A percentile compares a stretch with the other conserved stretches of the same genome.
Conservation (phyloP, 2,888 invertebrate genomes). For the Ptychoptera albimana region DNA sequence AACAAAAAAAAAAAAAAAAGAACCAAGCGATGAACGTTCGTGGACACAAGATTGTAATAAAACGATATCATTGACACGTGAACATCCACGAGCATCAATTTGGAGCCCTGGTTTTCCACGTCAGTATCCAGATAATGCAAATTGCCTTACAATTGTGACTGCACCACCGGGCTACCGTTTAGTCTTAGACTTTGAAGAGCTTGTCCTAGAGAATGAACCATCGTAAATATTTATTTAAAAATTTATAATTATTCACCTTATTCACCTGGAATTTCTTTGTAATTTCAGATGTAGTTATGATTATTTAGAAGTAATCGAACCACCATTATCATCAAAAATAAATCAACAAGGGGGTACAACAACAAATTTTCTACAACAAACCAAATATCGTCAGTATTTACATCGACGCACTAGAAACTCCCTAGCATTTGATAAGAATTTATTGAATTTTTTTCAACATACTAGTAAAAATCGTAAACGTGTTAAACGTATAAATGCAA, state of each 20-base stretch:
- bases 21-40: neutral
- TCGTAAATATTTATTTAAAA: constrained; percentile 37
- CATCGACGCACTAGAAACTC: no score
- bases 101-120: constrained; percentile 69
- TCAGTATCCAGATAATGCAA: constrained; percentile 58
- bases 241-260: constrained; percentile 4
- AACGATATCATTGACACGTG: constrained; percentile 45
- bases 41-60: constrained; percentile 42
- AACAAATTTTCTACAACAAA: no score
- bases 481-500: constrained; percentile 10
- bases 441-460: constrained; percentile 18
- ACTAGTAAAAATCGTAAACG: constrained; percentile 18
- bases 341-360: neutral
- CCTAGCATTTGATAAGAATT: constrained; percentile 17
- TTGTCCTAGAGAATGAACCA: constrained; percentile 61
- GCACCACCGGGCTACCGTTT: constrained; percentile 55
- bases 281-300: constrained; percentile 60
- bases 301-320: constrained; percentile 50
- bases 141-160: constrained; percentile 53
- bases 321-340: constrained; percentile 3
- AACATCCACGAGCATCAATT: constrained; percentile 48
- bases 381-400: no score
- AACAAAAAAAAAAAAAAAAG: neutral
- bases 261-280: constrained; percentile 8
- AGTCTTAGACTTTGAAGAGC: constrained; percentile 56